A percentile compares a stretch with the other conserved stretches of the same genome.
phyloP scores from a whole-genome alignment of 1,140 invertebrate species.

The Cotesia typhae region DNA sequence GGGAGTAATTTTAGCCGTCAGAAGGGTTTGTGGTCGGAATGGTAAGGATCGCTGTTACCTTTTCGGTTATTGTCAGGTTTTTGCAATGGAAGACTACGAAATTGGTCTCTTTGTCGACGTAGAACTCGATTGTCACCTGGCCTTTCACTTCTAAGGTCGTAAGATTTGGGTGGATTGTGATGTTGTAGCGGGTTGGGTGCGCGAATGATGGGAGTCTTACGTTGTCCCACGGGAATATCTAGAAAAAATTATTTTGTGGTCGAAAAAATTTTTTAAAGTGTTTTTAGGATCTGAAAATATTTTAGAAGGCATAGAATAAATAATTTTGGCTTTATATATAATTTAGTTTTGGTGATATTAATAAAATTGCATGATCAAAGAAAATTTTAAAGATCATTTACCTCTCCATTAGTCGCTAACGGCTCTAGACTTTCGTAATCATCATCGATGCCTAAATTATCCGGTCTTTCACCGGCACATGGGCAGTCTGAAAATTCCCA shows the following conservation, averaged over 20 bases:
- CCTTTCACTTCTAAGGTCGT: slow-evolving; percentile 89
- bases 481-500: slow-evolving; percentile 70
- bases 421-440: slow-evolving; percentile 71
- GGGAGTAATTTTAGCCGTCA: slow-evolving; percentile 47
- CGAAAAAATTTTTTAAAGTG: slow-evolving; percentile 24
- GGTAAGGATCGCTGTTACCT: slow-evolving; percentile 63
- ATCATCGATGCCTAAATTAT: slow-evolving; percentile 70
- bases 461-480: slow-evolving; percentile 74
- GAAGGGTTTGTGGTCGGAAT: background rate
- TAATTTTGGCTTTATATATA: too few relatives aligned
- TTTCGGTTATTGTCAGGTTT: slow-evolving; percentile 87
- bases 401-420: slow-evolving; percentile 76
- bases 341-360: too few relatives aligned
- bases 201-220: slow-evolving; percentile 83
- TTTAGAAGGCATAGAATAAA: too few relatives aligned
- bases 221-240: slow-evolving; percentile 90
- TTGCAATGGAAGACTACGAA: slow-evolving; percentile 92
- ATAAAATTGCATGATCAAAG: too few relatives aligned
- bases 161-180: slow-evolving; percentile 93
- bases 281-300: too few relatives aligned
- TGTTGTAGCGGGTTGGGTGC: slow-evolving; percentile 84
- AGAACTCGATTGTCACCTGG: slow-evolving; percentile 85
- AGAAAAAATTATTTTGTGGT: slow-evolving; percentile 37
- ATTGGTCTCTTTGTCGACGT: slow-evolving; percentile 83
- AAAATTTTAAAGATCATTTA: slow-evolving; percentile 27